phyloP scores from a whole-genome alignment of 2,797 vertebrate species.

The Macrochelys suwanniensis region DNA sequence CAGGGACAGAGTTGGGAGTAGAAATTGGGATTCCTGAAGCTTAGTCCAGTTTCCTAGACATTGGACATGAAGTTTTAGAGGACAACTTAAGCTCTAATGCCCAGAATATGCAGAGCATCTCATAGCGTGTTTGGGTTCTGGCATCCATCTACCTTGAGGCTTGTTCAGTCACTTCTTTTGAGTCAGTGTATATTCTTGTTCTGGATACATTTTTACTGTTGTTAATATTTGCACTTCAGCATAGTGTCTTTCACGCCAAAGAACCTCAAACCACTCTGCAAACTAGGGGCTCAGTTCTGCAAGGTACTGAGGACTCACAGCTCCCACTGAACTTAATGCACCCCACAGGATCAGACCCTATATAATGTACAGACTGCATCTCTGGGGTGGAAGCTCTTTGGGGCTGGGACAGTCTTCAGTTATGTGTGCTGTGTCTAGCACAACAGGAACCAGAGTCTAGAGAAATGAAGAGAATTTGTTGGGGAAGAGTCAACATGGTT shows the following conservation, averaged over 20 bases:
- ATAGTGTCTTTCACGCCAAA: not conserved
- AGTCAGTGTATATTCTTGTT: not conserved
- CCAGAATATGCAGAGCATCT: not conserved
- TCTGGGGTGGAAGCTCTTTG: too few species aligned
- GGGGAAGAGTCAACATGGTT: too few species aligned
- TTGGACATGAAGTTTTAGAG: too few species aligned
- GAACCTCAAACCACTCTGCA: not conserved
- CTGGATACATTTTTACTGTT: not conserved
- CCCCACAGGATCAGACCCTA: not conserved
- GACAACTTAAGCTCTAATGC: too few species aligned
- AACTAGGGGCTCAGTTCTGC: not conserved
- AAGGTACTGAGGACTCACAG: not conserved
- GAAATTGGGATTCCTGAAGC: not conserved
- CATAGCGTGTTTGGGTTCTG: not conserved
- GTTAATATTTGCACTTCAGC: not conserved
- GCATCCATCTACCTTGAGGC: not conserved
- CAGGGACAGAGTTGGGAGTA: not conserved
- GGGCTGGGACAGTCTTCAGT: too few species aligned
- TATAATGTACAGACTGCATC: accelerated
- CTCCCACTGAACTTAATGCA: accelerated
- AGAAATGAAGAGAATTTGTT: too few species aligned
- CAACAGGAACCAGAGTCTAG: too few species aligned
- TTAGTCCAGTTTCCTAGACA: too few species aligned
- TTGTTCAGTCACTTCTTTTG: not conserved
- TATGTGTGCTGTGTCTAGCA: too few species aligned